phyloP scores from a whole-genome alignment of 2,113 vertebrate genomes.

The Tragulus kanchil region DNA sequence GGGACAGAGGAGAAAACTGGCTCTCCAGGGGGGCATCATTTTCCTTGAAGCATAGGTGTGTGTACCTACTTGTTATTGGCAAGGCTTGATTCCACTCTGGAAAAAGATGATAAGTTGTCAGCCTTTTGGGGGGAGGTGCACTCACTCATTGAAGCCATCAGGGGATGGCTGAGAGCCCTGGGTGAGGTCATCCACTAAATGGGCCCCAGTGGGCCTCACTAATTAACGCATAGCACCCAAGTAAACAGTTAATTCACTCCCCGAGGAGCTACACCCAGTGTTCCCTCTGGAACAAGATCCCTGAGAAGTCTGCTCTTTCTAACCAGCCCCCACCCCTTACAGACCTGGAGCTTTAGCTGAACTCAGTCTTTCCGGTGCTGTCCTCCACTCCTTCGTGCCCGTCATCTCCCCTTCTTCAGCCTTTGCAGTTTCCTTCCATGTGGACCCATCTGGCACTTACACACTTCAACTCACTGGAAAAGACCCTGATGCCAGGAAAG shows the following conservation, averaged over 20 bases:
- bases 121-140: neutral
- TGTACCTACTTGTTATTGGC: constrained; percentile 28
- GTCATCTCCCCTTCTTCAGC: neutral
- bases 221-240: constrained; percentile 47
- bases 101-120: constrained; percentile 23
- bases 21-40: neutral
- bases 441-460: neutral
- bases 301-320: neutral
- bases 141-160: constrained; percentile 42
- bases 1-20: neutral
- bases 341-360: neutral
- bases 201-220: neutral
- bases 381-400: neutral
- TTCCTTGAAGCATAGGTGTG: constrained; percentile 30
- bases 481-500: neutral
- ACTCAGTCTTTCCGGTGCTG: neutral
- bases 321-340: neutral
- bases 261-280: constrained; percentile 18
- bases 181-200: constrained; percentile 69
- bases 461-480: neutral
- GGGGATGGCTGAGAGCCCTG: constrained; percentile 16
- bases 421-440: neutral
- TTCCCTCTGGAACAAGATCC: neutral
- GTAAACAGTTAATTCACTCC: constrained; percentile 56
- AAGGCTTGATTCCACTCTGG: constrained; percentile 36